Evolutionary conservation across 2,113 vertebrate genomes (phyloP).

Genomic region (Hiodon tergisus): DNA sequence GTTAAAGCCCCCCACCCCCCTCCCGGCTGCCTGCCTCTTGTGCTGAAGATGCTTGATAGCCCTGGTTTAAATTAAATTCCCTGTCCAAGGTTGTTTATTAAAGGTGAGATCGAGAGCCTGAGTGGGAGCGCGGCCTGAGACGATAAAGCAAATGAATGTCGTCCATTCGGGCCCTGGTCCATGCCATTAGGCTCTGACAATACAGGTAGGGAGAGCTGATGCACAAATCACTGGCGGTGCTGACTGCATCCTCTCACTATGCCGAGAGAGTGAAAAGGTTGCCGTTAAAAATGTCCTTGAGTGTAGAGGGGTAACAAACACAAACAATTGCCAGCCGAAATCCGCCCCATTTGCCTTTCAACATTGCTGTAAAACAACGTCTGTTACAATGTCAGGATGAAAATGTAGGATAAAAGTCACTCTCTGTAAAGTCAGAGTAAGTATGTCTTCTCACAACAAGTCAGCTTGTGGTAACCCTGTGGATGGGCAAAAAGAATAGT

Average conservation of each 20-base stretch:
- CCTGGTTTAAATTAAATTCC: slow-evolving; percentile 67
- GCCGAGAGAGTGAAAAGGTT: not conserved
- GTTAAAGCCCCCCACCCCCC: slow-evolving; percentile 59
- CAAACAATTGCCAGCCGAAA: not conserved
- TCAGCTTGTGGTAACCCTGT: not conserved
- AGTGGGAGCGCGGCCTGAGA: slow-evolving; percentile 51
- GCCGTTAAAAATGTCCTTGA: not conserved
- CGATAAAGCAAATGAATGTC: slow-evolving; percentile 68
- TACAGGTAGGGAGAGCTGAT: slow-evolving; percentile 3
- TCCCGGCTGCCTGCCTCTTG: slow-evolving; percentile 25
- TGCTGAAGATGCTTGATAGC: slow-evolving; percentile 55
- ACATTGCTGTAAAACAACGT: no score
- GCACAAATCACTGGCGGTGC: slow-evolving; percentile 9
- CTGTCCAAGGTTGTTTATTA: slow-evolving; percentile 65
- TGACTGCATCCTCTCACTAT: not conserved
- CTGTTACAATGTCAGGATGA: not conserved
- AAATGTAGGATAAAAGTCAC: not conserved
- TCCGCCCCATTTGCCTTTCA: not conserved
- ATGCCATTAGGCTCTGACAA: slow-evolving; percentile 24
- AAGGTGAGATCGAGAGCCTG: slow-evolving; percentile 31
- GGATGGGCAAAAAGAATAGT: not conserved
- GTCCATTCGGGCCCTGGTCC: slow-evolving; percentile 40
- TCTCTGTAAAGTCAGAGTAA: not conserved
- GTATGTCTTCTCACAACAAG: not conserved
- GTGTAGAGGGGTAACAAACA: not conserved